Evolutionary conservation across 2,797 vertebrate genomes (phyloP).

Genomic region (Acanthurus leucopareius): DNA sequence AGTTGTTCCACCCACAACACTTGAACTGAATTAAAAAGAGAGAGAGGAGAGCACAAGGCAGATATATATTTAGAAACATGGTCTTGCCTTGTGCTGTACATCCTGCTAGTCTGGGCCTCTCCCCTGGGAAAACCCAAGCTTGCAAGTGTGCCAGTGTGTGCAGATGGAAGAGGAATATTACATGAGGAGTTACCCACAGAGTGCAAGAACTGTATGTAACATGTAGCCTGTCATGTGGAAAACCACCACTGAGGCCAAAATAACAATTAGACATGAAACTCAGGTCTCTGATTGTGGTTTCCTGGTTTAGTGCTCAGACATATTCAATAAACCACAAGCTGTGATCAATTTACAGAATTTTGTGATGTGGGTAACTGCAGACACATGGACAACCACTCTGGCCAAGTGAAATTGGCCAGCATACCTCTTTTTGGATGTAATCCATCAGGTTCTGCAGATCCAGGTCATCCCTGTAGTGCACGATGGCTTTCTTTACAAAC

Average conservation of each 20-base stretch:
- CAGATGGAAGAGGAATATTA: slow-evolving; percentile 66
- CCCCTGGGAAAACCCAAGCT: slow-evolving; percentile 51
- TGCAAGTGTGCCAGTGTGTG: slow-evolving; percentile 56
- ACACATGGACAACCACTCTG: slow-evolving; percentile 10
- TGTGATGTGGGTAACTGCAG: slow-evolving; percentile 14
- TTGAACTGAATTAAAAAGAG: slow-evolving; percentile 74
- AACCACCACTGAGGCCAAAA: slow-evolving; percentile 36
- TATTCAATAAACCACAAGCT: slow-evolving; percentile 40
- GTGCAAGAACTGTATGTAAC: slow-evolving; percentile 51
- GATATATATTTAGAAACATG: slow-evolving; percentile 61
- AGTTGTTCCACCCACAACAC: slow-evolving; percentile 87
- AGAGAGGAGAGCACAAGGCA: not conserved
- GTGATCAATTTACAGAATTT: slow-evolving; percentile 28
- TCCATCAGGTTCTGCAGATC: slow-evolving; percentile 90
- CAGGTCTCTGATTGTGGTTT: slow-evolving; percentile 20
- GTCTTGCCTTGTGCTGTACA: slow-evolving; percentile 35
- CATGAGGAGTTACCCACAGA: slow-evolving; percentile 53
- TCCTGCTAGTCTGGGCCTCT: slow-evolving; percentile 62
- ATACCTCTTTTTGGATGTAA: slow-evolving; percentile 88
- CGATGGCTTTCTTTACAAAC: slow-evolving; percentile 87
- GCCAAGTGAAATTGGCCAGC: slow-evolving; percentile 24
- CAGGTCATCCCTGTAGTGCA: slow-evolving; percentile 88
- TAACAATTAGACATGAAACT: not conserved
- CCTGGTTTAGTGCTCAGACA: not conserved
- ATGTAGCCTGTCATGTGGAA: slow-evolving; percentile 52